Evolutionary conservation across 2,888 invertebrate genomes (phyloP).

Genomic region (Lepidocyrtoides sp.): DNA sequence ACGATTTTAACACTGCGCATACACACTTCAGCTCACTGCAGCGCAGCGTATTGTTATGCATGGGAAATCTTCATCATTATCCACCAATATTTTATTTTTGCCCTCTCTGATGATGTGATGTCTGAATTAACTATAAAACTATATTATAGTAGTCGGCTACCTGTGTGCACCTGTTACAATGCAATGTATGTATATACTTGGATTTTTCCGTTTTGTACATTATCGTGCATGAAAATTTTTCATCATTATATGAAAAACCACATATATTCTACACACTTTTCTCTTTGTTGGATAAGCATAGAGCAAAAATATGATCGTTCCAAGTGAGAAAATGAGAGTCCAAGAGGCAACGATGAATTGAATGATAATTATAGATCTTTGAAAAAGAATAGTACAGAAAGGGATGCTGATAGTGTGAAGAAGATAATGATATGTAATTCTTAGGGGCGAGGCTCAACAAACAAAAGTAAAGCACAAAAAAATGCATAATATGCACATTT

Average conservation of each 20-base stretch:
- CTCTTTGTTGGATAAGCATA: neutral
- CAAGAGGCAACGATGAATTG: neutral
- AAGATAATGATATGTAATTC: conserved; percentile 1
- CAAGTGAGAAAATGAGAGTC: neutral
- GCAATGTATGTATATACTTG: no score
- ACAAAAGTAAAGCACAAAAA: no score
- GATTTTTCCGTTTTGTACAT: no score
- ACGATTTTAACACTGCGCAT: no score
- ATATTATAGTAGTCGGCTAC: no score
- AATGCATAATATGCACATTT: conserved; percentile 18
- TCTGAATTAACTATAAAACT: no score
- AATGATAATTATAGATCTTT: neutral
- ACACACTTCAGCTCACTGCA: conserved; percentile 14
- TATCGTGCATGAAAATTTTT: no score
- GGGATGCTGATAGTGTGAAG: neutral
- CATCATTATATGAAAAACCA: neutral
- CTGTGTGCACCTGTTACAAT: no score
- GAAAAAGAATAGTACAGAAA: neutral
- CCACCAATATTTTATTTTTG: conserved; percentile 5
- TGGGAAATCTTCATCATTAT: conserved; percentile 1
- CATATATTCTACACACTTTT: neutral
- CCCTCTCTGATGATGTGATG: no score
- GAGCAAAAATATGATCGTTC: neutral
- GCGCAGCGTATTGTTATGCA: neutral
- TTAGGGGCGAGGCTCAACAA: conserved; percentile 68